phyloP scores from a whole-genome alignment of 1,140 invertebrate genomes.

The Penaeus japonicus region DNA sequence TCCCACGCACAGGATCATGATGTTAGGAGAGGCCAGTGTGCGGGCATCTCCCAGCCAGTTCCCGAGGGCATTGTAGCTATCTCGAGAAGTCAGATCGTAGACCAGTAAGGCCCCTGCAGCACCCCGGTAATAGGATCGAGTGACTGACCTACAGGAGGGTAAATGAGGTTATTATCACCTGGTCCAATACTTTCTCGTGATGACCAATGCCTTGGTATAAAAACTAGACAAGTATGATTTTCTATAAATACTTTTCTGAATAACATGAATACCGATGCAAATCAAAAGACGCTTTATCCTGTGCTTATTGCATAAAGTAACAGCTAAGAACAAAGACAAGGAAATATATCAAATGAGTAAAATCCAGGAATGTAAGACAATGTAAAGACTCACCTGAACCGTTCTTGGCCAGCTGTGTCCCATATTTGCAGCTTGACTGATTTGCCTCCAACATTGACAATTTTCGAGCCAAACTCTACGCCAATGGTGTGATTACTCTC shows the following conservation, averaged over 20 bases:
- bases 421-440: conserved; percentile 86
- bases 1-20: conserved; percentile 81
- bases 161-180: not conserved
- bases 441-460: conserved; percentile 83
- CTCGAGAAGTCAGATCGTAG: conserved; percentile 81
- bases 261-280: too few species aligned
- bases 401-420: conserved; percentile 81
- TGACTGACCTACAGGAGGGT: conserved; percentile 73
- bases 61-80: conserved; percentile 81
- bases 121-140: conserved; percentile 81
- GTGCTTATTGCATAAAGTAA: too few species aligned
- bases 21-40: conserved; percentile 85
- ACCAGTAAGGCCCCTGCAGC: conserved; percentile 82
- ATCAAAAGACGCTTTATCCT: too few species aligned
- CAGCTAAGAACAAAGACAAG: too few species aligned
- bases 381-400: conserved; percentile 67
- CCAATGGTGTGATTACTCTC: conserved; percentile 84
- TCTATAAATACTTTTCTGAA: too few species aligned
- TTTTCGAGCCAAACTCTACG: conserved; percentile 86
- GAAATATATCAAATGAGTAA: not conserved
- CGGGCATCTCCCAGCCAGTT: conserved; percentile 87
- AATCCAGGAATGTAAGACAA: not conserved
- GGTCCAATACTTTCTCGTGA: too few species aligned
- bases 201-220: too few species aligned
- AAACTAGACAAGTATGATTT: too few species aligned